Conservation (phyloP, 2,888 invertebrate species). For the Tethea ocularis region DNA sequence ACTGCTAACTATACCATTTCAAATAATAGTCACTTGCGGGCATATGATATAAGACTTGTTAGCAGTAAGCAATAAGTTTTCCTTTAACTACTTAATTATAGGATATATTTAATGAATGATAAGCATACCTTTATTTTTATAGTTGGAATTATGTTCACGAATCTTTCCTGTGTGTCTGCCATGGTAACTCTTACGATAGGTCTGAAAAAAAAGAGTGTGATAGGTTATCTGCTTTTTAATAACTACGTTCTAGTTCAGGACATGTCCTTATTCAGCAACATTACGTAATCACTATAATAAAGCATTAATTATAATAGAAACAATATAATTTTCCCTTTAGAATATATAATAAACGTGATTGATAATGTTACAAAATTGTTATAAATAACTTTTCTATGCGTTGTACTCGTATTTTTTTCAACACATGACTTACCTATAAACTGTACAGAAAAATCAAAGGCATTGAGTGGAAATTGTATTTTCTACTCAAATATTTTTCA, state of each 20-base stretch:
- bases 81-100: too few species aligned
- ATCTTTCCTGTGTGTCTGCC: conserved; percentile 32
- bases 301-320: too few species aligned
- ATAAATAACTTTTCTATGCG: not conserved
- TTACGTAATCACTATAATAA: too few species aligned
- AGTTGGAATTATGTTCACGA: conserved; percentile 50
- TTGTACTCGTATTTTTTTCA: not conserved
- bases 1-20: too few species aligned
- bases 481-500: not conserved
- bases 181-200: not conserved
- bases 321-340: too few species aligned
- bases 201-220: not conserved
- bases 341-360: too few species aligned
- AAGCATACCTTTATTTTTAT: conserved; percentile 50
- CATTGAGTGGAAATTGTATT: not conserved
- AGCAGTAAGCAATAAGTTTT: too few species aligned
- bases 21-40: too few species aligned
- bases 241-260: too few species aligned
- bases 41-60: too few species aligned
- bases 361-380: not conserved
- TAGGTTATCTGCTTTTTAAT: too few species aligned
- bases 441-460: not conserved
- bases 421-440: not conserved
- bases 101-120: not conserved
- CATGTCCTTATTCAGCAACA: too few species aligned